Evolutionary conservation across 2,797 vertebrate species (phyloP), one percentile per base, ranked within the genome.

Genomic region (Aulostomus chinensis): DNA sequence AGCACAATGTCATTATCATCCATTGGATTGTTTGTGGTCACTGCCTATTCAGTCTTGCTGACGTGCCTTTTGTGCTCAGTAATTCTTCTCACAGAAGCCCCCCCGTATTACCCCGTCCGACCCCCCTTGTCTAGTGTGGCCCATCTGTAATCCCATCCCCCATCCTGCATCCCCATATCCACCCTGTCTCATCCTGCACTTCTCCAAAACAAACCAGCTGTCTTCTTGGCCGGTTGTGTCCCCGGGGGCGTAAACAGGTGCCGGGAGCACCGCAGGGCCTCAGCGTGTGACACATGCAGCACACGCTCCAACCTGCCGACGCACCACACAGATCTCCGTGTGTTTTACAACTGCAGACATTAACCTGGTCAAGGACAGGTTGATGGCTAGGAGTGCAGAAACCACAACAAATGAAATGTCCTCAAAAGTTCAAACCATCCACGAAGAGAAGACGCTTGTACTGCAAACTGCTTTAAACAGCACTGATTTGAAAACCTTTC

Each of bases 141-240:
- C 89, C 89, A 90, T 89, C 85, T 90, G 85, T 85, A 83, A 77
- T 63, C 78, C 87, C 86, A 86, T 78, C 81, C 83, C 84, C 66
- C 43, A 47, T 1, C 53, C 62, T 38, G 58, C 65, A 61, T 69
- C 68, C 73, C 64, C 58, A 78, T 71, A 78, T 86, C 84, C 52
- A 29, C 58, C 74, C 72, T 6, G 61, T 83, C 75, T 80, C 58
- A n/a, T 48, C 68, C 78, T 17, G 40, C 70, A 73, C 73, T 74
- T 47, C 79, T 76, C 60, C 83, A 79, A 84, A 83, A 77, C 81
- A 75, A 85, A 85, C 81, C 89, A 91, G 91, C 89, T 90, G 90
- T 89, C 88, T n/a, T n/a, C n/a, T 75, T 68, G 74, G 79, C 73
- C 58, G 50, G 68, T 77, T 54, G 59, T 68, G 77, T 82, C 86